Percentiles rank a stretch among this genome's conserved stretches.
phyloP scores from a whole-genome alignment of 2,888 invertebrate species.

The Oxycera nigricornis region DNA sequence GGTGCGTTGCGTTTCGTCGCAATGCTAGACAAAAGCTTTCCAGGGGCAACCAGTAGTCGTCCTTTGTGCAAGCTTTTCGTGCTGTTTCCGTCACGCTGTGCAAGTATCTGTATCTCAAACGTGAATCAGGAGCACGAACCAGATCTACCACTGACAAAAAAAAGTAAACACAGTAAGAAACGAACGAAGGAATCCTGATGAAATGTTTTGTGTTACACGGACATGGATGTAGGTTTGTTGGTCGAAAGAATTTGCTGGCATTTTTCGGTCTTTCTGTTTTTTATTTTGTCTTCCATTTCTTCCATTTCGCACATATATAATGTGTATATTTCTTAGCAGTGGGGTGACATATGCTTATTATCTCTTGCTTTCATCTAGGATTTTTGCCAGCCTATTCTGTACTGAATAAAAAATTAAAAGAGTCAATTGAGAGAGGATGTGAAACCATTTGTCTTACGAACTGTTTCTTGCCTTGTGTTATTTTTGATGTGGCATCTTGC shows the following conservation, averaged over 20 bases:
- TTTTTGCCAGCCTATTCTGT: neutral
- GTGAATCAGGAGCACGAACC: neutral
- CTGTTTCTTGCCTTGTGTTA: neutral
- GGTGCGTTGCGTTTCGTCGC: neutral
- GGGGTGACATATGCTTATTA: constrained; percentile 38
- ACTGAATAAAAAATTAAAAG: constrained; percentile 31
- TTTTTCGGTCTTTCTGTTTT: constrained; percentile 4
- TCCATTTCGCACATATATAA: neutral
- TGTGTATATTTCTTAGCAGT: neutral
- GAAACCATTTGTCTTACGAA: constrained; percentile 13
- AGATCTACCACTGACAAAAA: constrained; percentile 11
- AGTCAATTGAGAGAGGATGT: constrained; percentile 31
- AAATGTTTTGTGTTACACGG: neutral
- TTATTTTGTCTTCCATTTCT: neutral
- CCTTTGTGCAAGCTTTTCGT: constrained; percentile 22
- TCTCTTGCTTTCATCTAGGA: constrained; percentile 17
- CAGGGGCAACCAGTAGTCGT: constrained; percentile 3
- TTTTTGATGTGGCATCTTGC: too few species aligned
- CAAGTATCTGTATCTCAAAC: neutral
- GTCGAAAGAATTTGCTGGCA: neutral
- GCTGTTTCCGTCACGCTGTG: neutral
- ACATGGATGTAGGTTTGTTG: neutral
- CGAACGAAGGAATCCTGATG: constrained; percentile 8
- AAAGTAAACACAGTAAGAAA: constrained; percentile 20
- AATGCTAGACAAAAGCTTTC: constrained; percentile 15